Base-by-base conservation (phyloP, 1,140 invertebrate species). In the Neodiprion virginianus region DNA sequence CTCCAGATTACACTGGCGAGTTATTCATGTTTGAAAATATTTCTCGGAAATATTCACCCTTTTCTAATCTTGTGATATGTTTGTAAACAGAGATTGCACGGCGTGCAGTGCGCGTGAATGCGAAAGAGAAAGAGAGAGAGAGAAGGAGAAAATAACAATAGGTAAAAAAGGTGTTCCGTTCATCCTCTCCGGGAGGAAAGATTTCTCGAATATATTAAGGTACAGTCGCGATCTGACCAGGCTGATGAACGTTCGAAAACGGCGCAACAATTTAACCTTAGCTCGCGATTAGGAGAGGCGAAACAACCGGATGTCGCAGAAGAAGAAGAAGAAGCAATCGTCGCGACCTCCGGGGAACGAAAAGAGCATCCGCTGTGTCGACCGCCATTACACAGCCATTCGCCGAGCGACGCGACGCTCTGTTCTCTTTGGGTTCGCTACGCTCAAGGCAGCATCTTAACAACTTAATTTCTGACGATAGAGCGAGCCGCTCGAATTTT, bases 381-480 rank as follows among this genome's bases (percentile, higher is more conserved):
- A 69, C 77, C 77, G 77, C 79, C 79, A 80, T 80, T 80, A 80
- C 53, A 61, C 53, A 61, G 53, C 53, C 53, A 61, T 61, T 61
- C 28, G 28, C 53, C 1, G n/a, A 17, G 28, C 28, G 11, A 17
- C 11, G 71, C 74, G 69, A 76, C 72, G 66, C 74, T 72, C 73
- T 78, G 69, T 74, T 76, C 75, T 77, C 74, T 79, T 76, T 76
- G 65, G 71, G 47, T 74, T 69, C 21, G 79, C 78, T 80, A 74
- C 76, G 78, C 79, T 78, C 75, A 69, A 79, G 78, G 79, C 79
- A 80, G 72, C 79, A 72, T 80, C 79, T 80, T 80, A 80, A 80
- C 79, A 80, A 80, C 79, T 80, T 80, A 80, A 80, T 80, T 80
- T 80, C 78, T 76, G 76, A 65, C 75, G 78, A 76, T 80, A 77